phyloP scores from a whole-genome alignment of 2,113 vertebrate species.

The Oophaga pumilio region DNA sequence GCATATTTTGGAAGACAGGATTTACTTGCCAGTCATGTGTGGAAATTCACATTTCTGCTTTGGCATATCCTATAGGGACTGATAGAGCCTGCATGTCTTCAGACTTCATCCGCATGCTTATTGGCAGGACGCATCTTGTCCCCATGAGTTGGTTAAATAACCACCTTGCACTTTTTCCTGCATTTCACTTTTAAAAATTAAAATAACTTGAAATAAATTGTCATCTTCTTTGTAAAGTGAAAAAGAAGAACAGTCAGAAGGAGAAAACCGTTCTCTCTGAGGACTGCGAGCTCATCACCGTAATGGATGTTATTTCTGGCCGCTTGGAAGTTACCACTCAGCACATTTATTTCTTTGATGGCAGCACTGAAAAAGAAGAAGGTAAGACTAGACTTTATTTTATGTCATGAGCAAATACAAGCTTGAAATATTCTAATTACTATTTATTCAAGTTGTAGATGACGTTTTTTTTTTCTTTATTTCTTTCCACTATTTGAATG shows the following conservation, averaged over 20 bases:
- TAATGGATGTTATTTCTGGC: conserved; percentile 88
- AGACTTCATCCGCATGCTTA: too few species aligned
- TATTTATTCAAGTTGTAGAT: too few species aligned
- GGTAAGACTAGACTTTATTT: conserved; percentile 70
- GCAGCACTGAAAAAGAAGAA: conserved; percentile 92
- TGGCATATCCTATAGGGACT: too few species aligned
- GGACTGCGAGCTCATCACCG: conserved; percentile 92
- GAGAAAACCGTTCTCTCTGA: conserved; percentile 90
- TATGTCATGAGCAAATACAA: not conserved
- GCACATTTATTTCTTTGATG: conserved; percentile 93
- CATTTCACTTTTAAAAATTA: not conserved
- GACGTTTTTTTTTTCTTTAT: too few species aligned
- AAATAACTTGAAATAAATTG: not conserved
- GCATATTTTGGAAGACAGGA: too few species aligned
- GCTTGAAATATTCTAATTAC: not conserved
- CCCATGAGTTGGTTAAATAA: too few species aligned
- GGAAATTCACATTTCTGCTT: too few species aligned
- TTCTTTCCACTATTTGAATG: too few species aligned
- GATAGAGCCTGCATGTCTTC: too few species aligned
- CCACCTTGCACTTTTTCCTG: not conserved
- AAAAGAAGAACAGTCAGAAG: conserved; percentile 89
- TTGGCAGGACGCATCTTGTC: too few species aligned
- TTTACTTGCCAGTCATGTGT: too few species aligned
- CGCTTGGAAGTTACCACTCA: conserved; percentile 95
- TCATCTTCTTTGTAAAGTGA: conserved; percentile 74